Conservation (phyloP, 2,113 vertebrate species). For the Ptilorrhoa leucosticta region DNA sequence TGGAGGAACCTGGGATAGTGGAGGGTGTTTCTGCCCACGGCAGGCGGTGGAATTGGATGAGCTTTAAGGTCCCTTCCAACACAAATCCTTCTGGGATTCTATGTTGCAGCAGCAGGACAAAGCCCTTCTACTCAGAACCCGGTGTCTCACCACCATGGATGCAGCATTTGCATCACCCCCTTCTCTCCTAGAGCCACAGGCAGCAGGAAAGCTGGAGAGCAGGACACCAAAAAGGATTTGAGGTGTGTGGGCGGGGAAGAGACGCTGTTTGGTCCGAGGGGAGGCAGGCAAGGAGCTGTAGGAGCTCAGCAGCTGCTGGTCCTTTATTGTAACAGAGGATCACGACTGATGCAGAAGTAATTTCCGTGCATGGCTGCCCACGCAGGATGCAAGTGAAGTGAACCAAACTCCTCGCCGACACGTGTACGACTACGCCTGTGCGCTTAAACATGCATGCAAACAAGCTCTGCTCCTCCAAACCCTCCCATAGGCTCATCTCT, state of each 20-base stretch:
- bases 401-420: neutral
- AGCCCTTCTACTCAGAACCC: neutral
- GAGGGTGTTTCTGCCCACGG: neutral
- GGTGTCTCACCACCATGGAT: accelerated
- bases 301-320: conserved; percentile 36
- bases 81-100: neutral
- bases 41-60: neutral
- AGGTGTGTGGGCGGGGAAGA: neutral
- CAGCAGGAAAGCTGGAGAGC: neutral
- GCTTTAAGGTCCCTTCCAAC: neutral
- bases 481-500: conserved; percentile 36
- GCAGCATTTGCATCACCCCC: neutral
- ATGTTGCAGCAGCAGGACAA: neutral
- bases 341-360: conserved; percentile 28
- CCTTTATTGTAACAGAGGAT: neutral
- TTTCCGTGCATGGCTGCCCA: conserved; percentile 46
- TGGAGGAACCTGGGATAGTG: neutral
- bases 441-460: conserved; percentile 35
- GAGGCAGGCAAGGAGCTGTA: neutral
- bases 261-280: neutral
- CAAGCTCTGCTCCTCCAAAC: conserved; percentile 42
- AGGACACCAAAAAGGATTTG: neutral
- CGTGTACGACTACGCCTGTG: neutral
- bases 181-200: neutral
- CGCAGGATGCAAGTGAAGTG: conserved; percentile 33